Base-by-base conservation (phyloP, 92 coral and sea anemone genomes). In the Palythoa heliodiscus region DNA sequence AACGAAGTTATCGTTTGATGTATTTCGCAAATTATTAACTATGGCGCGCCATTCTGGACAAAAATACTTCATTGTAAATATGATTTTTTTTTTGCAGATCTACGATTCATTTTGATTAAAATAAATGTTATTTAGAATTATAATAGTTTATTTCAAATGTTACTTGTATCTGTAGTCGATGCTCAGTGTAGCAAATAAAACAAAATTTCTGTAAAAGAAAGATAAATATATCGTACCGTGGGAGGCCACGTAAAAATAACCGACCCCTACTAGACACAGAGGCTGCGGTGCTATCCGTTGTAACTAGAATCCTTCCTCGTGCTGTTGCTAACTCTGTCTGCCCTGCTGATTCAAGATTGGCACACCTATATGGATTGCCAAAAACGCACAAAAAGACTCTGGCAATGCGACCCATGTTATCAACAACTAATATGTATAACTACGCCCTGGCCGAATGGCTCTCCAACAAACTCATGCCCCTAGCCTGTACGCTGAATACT, bases 381-480 rank as follows among this genome's bases (percentile, higher is more conserved):
- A 87, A 87, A 74, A 82, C 77, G n/a, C 86, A 88, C 87, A 88
- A 88, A 66, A 73, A 83, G 29, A 70, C 61, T 43, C 71, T 88
- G 71, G 75, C 91, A 25, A 71, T 88, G 82, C 79, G 83, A 19
- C 91, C 88, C 40, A 89, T 89, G 22, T 58, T 88, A 73, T 88
- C 78, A 7, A 83, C 87, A 38, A 82, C 83, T 17, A 23, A 40
- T 85, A 29, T 29, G 1, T 29, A 88, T 52, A 84, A 83, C 57
- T 89, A 84, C 38, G 81, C 55, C 4, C 52, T 89, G 81, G 86
- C 88, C 17, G 77, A 89, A 85, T 89, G 86, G 86, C 52, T 84
- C 19, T 86, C 76, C 52, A 53, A 40, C 47, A 84, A 89, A 73
- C 88, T 84, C 15, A 84, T 85, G 71, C 6, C 48, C 89, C 91